A percentile compares a stretch with the other conserved stretches of the same genome.
Evolutionary conservation across 2,888 invertebrate genomes (phyloP).

Genomic region (Sympetrum striolatum): DNA sequence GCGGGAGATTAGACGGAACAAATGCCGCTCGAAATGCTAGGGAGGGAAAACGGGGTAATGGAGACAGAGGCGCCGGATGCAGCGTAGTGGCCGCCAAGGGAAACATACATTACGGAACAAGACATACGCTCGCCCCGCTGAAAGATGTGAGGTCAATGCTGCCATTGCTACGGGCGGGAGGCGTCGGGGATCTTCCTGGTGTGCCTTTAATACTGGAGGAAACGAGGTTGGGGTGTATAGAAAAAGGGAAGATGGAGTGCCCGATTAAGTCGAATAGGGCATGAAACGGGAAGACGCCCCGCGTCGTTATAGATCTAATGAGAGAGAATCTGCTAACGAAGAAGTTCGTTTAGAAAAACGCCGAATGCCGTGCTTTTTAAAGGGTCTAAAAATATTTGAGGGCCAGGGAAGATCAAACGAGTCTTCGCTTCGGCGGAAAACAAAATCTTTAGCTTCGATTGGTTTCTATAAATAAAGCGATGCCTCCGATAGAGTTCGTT

Average conservation of each 20-base stretch:
- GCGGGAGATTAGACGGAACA: neutral
- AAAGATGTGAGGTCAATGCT: neutral
- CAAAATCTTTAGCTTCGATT: too few species aligned
- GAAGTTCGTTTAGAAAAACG: neutral
- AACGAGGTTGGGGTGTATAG: neutral
- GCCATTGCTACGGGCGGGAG: neutral
- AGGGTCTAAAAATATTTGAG: too few species aligned
- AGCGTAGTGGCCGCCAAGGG: neutral
- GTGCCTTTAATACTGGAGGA: neutral
- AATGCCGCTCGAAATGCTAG: neutral
- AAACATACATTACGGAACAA: neutral
- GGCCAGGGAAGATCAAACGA: too few species aligned
- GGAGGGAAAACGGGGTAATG: neutral
- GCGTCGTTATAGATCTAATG: neutral
- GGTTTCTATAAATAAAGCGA: too few species aligned
- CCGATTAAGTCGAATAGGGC: neutral
- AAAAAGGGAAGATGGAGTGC: neutral
- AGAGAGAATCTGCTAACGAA: neutral
- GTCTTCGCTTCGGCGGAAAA: too few species aligned
- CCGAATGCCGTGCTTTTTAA: too few species aligned
- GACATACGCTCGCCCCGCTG: neutral
- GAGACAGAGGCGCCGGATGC: neutral
- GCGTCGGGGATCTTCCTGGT: neutral
- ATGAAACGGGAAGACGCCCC: neutral
- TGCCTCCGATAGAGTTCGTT: too few species aligned